Percentiles rank a stretch among this genome's conserved stretches.
These are phyloP conservation scores for Sardina pilchardus DNA, from an alignment of 2,113 vertebrate species.

Conservation along the genomic window DNA sequence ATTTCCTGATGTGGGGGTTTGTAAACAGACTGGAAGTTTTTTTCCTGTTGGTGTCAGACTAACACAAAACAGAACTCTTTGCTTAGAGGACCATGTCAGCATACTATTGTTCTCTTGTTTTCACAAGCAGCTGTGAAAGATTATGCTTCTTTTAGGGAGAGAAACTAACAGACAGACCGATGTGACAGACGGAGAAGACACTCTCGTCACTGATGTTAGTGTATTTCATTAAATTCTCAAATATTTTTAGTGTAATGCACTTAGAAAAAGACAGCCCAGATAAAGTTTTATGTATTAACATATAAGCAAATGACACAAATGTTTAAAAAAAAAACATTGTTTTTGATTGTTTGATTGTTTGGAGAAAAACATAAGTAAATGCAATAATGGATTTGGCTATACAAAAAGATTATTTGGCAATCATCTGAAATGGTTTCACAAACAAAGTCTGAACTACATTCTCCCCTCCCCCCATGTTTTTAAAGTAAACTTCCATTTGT, in stretches of 20 bases:
- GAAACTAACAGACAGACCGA: neutral
- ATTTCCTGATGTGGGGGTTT: conserved; percentile 55
- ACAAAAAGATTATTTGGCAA: neutral
- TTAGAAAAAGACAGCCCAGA: neutral
- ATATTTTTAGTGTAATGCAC: neutral
- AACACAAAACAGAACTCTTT: conserved; percentile 58
- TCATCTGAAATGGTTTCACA: neutral
- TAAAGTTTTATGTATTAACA: neutral
- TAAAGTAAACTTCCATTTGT: neutral
- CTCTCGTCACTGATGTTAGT: neutral
- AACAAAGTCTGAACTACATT: neutral
- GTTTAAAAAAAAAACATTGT: neutral
- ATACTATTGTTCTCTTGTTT: neutral
- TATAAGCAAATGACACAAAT: neutral
- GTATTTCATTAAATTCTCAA: neutral
- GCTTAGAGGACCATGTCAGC: neutral
- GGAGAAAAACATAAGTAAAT: neutral
- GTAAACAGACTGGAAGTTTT: conserved; percentile 64
- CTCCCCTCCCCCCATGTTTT: neutral
- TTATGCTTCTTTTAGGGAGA: neutral
- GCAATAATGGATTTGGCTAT: neutral
- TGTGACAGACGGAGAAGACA: neutral
- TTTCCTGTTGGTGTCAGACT: conserved; percentile 64
- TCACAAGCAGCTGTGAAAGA: neutral
- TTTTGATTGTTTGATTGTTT: neutral